phyloP scores from a whole-genome alignment of 2,113 vertebrate genomes.

The Paracanthobrama guichenoti region DNA sequence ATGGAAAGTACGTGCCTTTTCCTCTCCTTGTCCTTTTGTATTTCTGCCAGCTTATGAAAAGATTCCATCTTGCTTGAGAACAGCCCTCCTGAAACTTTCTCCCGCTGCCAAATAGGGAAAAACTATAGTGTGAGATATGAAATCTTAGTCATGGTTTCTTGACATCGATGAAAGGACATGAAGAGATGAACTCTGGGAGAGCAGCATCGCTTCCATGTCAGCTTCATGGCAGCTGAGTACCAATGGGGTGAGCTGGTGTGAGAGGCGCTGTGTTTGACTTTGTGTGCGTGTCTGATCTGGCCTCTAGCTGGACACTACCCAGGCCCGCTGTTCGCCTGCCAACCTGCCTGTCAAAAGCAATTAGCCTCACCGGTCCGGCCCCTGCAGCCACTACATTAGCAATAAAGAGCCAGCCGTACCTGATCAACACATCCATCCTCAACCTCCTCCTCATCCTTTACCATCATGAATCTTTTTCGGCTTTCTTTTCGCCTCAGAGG shows the following conservation, averaged over 20 bases:
- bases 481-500: slow-evolving; percentile 44
- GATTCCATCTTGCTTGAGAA: slow-evolving; percentile 20
- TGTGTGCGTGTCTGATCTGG: slow-evolving; percentile 29
- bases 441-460: slow-evolving; percentile 29
- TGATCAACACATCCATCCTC: slow-evolving; percentile 50
- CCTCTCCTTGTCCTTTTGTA: slow-evolving; percentile 55
- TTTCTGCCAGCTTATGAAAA: slow-evolving; percentile 16
- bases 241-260: neutral
- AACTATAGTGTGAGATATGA: slow-evolving; percentile 44
- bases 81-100: neutral
- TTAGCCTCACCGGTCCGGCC: slow-evolving; percentile 47
- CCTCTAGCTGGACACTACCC: slow-evolving; percentile 50
- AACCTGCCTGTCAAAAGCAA: slow-evolving; percentile 56
- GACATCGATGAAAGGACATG: slow-evolving; percentile 62
- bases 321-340: slow-evolving; percentile 51
- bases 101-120: slow-evolving; percentile 58
- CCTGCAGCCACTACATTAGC: slow-evolving; percentile 45
- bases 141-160: slow-evolving; percentile 52
- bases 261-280: slow-evolving; percentile 23
- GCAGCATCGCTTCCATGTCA: slow-evolving; percentile 26
- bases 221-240: slow-evolving; percentile 34
- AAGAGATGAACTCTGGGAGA: slow-evolving; percentile 64
- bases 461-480: slow-evolving; percentile 58
- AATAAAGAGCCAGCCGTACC: slow-evolving; percentile 45
- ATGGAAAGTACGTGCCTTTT: slow-evolving; percentile 91